Base-by-base conservation (phyloP, 2,113 vertebrate species). In the Lamprologus sp. region DNA sequence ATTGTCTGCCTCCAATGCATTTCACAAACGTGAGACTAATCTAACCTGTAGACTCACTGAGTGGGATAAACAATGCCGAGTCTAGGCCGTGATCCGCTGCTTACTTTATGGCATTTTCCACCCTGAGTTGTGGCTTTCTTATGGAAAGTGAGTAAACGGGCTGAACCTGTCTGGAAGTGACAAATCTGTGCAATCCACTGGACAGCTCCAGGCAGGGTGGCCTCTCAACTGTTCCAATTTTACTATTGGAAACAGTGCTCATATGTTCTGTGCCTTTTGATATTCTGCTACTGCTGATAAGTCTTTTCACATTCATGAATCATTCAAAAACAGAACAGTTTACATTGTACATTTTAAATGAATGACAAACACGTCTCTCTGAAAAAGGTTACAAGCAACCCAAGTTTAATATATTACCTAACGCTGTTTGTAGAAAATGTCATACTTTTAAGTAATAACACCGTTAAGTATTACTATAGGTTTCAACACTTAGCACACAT, bases 171-270 rank as follows among this genome's bases (percentile, higher is more conserved):
- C 9, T 10, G 28, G 15, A 33, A 60, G 56, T 60, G 15, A 0
- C 28, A 60, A 11, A 60, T 33, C 56, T 60, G 56, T 60, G 15
- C 56, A 33, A 60, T 33, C 28, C 56, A 60, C 28, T 33, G 56
- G 56, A 60, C 56, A 19, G 15, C 56, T 60, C 9, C 31, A 60
- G 9, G 56, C 15, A 33, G 9, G 56, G 56, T 42, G 40, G 12
- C 40, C 12, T 6, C 40, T 42, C 40, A 42, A 42, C 40, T 13
- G 0, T 42, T 13, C 12, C 40, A 42, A 42, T 1, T 0, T 0
- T 42, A 42, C 40, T 35, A 35, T 45, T 42, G 40, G 40, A 42
- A 42, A 13, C 40, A 42, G 40, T 6, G 40, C 40, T 42, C 1
- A 42, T 42, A 42, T 42, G 40, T 42, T 42, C 40, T 42, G 3